Evolutionary conservation across 1,140 invertebrate species (phyloP).

Genomic region (Anastrepha ludens): DNA sequence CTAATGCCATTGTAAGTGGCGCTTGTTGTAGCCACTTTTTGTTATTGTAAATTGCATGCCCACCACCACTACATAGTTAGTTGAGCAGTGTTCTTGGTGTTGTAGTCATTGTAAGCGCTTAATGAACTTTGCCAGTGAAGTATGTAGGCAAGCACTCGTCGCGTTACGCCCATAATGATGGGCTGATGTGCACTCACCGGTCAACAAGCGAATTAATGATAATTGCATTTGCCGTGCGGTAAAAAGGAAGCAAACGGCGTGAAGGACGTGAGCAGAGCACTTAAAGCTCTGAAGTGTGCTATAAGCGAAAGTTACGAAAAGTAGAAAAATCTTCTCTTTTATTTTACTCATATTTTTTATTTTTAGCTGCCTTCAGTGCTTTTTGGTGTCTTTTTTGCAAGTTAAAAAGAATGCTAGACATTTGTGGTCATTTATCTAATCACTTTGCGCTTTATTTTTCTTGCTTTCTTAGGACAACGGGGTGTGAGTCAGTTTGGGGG

Average conservation of each 20-base stretch:
- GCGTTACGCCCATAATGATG: conserved; percentile 16
- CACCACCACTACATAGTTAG: neutral
- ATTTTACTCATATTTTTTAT: neutral
- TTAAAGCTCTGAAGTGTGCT: neutral
- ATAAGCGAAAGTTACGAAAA: conserved; percentile 14
- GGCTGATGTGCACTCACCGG: conserved; percentile 11
- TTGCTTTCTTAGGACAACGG: neutral
- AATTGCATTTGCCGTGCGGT: conserved; percentile 17
- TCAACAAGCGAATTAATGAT: conserved; percentile 49
- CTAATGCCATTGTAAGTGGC: conserved; percentile 31
- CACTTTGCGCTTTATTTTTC: neutral
- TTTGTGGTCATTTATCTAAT: conserved; percentile 18
- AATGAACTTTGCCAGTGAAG: conserved; percentile 39
- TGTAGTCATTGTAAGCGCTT: neutral
- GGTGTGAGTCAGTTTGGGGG: too few relatives aligned
- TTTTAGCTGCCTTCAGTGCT: neutral
- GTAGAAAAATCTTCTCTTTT: neutral
- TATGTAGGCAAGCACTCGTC: neutral
- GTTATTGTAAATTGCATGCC: neutral
- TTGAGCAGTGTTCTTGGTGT: neutral
- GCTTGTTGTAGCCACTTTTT: conserved; percentile 15
- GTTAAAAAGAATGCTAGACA: neutral
- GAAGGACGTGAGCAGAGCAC: neutral
- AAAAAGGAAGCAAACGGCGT: neutral
- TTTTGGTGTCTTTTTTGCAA: neutral